Evolutionary conservation across 1,140 invertebrate species (phyloP).

Genomic region (Calliphora vicina): DNA sequence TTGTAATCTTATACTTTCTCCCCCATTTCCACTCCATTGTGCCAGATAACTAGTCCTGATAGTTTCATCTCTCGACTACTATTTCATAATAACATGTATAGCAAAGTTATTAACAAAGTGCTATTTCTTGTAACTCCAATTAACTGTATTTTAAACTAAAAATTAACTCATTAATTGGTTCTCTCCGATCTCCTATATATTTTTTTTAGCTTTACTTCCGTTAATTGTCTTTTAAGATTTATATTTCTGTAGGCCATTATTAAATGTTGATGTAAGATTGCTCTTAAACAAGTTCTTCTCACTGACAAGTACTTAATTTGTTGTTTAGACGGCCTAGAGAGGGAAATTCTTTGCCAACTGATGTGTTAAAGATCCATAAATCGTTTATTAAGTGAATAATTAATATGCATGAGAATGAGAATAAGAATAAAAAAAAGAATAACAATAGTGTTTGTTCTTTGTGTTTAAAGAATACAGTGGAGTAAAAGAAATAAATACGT

Average conservation of each 20-base stretch:
- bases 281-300: no score
- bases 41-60: no score
- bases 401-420: constrained; percentile 2
- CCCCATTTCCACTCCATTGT: no score
- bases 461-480: background rate
- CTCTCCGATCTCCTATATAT: no score
- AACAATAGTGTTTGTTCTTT: background rate
- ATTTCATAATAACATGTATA: no score
- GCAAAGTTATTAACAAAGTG: no score
- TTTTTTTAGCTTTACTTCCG: background rate
- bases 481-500: background rate
- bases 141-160: no score
- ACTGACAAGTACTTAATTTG: background rate
- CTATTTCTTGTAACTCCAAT: no score
- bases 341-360: background rate
- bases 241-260: background rate
- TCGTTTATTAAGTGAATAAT: constrained; percentile 25
- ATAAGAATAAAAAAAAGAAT: background rate
- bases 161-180: no score
- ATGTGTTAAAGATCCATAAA: constrained; percentile 7
- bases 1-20: no score
- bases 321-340: background rate
- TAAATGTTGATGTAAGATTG: no score
- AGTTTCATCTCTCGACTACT: no score
- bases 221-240: background rate